Evolutionary conservation across 1,140 invertebrate species (phyloP).

Genomic region (Wiebesia pumilae): DNA sequence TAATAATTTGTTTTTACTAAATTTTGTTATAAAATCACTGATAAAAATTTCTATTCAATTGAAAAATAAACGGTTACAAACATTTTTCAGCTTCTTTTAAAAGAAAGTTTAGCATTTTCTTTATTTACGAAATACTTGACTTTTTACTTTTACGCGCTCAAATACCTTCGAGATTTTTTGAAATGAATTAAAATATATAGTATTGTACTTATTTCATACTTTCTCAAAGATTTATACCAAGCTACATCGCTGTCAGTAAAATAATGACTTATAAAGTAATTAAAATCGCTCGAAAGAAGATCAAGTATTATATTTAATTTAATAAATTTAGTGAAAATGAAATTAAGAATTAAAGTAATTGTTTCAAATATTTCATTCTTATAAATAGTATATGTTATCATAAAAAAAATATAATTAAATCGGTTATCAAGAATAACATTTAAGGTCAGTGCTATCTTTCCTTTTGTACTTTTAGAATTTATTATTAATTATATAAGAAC

Average conservation of each 20-base stretch:
- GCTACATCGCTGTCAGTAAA: not conserved
- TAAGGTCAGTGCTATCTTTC: not conserved
- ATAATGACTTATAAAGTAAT: not conserved
- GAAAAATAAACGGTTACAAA: not conserved
- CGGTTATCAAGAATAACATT: slow-evolving; percentile 13
- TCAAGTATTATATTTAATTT: not conserved
- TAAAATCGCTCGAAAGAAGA: not conserved
- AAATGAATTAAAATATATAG: not conserved
- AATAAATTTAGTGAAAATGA: slow-evolving; percentile 4
- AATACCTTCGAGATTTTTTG: not conserved
- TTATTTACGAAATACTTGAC: not conserved
- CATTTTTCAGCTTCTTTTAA: not conserved
- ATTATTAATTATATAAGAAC: slow-evolving; percentile 36
- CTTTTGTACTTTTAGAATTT: slow-evolving; percentile 1
- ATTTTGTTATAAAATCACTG: not conserved
- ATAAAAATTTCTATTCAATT: not conserved
- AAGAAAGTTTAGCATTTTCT: not conserved
- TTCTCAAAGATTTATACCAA: not conserved
- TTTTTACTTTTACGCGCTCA: not conserved
- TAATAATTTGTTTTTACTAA: not conserved
- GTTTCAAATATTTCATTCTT: slow-evolving; percentile 16
- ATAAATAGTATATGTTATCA: not conserved
- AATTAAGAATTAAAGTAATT: slow-evolving; percentile 9
- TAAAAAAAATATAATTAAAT: slow-evolving; percentile 30
- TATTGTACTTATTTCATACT: not conserved